Evolutionary conservation across 1,140 invertebrate species (phyloP), one percentile per base, ranked within the genome.

Genomic region (Drosophila sturtevanti): DNA sequence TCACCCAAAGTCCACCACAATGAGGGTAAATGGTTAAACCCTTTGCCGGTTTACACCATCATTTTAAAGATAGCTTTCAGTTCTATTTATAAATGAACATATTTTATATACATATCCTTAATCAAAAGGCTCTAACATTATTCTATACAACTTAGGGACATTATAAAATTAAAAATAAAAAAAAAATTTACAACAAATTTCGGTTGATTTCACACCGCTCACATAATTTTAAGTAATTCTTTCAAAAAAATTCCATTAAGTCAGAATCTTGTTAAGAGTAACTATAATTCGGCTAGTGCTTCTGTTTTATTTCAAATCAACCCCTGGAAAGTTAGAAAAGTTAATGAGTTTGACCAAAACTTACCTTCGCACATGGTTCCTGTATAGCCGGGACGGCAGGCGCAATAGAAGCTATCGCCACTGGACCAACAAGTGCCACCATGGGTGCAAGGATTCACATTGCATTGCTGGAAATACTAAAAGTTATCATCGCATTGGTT

Each of bases 361-460:
- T 92, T 91, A 94, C 94, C 95, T 94, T 96, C 95, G 89, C 96
- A 97, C 68, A 94, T 94, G 89, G 94, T 94, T n/a, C 96, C 96
- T 9, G 95, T 96, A 78, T 94, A 96, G 5, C 95, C 95, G 0
- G 95, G 94, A 38, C 94, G 93, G 78, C 95, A 96, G 51, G 95
- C 95, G 85, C 95, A 96, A 91, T 95, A 96, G 91, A 95, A 96
- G 7, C 95, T 95, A 76, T 95, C 94, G n/a, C 95, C 93, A 67
- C 94, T 95, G 79, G 94, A 95, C 95, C 95, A 96, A 87, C 95
- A 96, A 21, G 95, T 95, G 34, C 95, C 95, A 24, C 95, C 95
- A 79, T 96, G 95, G 61, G 94, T 94, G 81, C 96, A 97, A 0
- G 96, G 96, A 87, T 95, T 95, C 55, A 94, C 95, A 87, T 94